Conservation (phyloP, 2,113 vertebrate genomes). For the Diadophis punctatus region DNA sequence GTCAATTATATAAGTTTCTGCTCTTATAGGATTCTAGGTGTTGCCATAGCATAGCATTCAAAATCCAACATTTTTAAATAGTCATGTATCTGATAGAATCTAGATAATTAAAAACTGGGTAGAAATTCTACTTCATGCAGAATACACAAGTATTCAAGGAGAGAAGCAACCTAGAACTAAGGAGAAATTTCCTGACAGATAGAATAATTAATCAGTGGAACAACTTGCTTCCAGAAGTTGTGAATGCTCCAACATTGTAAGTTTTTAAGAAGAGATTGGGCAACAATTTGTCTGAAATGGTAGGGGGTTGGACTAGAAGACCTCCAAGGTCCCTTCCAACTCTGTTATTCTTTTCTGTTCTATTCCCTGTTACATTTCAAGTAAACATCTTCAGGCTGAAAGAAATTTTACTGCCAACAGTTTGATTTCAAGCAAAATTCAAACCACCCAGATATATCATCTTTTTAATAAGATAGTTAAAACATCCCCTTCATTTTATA, state of each 20-base stretch:
- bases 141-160: not conserved
- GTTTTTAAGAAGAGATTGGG: too few species aligned
- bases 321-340: too few species aligned
- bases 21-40: not conserved
- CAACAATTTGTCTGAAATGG: too few species aligned
- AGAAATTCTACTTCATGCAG: not conserved
- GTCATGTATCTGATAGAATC: not conserved
- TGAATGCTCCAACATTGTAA: too few species aligned
- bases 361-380: not conserved
- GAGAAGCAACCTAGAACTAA: too few species aligned
- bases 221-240: too few species aligned
- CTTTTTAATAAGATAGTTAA: not conserved
- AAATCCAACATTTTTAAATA: not conserved
- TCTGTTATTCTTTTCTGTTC: too few species aligned
- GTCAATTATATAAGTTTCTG: not conserved
- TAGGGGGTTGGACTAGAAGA: too few species aligned
- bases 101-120: not conserved
- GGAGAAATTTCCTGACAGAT: too few species aligned
- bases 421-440: not conserved
- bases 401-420: not conserved
- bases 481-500: not conserved
- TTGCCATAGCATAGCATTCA: not conserved
- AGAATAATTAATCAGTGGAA: too few species aligned
- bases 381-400: not conserved
- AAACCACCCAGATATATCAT: not conserved